A percentile compares a stretch with the other conserved stretches of the same genome.
Evolutionary conservation across 2,888 invertebrate species (phyloP).

Genomic region (Fragum fragum): DNA sequence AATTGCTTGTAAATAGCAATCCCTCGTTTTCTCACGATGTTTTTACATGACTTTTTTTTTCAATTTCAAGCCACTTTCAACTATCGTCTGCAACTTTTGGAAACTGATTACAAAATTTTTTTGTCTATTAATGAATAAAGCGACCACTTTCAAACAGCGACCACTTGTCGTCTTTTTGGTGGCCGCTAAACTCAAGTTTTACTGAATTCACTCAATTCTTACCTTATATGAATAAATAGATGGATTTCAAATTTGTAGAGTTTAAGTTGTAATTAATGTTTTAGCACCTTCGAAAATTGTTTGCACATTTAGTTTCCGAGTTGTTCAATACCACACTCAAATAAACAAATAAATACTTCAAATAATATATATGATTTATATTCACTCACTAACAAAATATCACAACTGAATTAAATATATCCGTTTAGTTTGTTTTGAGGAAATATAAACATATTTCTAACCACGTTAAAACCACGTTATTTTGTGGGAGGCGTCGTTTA

Average conservation of each 20-base stretch:
- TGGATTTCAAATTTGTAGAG: background rate
- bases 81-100: no score
- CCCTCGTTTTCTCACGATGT: no score
- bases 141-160: no score
- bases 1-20: no score
- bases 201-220: background rate
- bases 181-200: no score
- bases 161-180: no score
- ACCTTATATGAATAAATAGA: background rate
- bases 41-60: no score
- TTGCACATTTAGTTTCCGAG: background rate
- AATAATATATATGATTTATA: no score
- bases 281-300: background rate
- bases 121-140: no score
- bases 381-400: background rate
- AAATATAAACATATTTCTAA: slow-evolving; percentile 6
- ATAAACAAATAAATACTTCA: background rate
- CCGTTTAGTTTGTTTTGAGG: background rate
- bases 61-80: no score
- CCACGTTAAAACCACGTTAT: background rate
- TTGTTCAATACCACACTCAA: background rate
- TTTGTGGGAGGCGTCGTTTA: background rate
- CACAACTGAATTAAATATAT: background rate
- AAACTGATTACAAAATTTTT: no score
- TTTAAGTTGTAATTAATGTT: background rate